Conservation (phyloP, 1,140 invertebrate genomes). For the Drosophila tani region DNA sequence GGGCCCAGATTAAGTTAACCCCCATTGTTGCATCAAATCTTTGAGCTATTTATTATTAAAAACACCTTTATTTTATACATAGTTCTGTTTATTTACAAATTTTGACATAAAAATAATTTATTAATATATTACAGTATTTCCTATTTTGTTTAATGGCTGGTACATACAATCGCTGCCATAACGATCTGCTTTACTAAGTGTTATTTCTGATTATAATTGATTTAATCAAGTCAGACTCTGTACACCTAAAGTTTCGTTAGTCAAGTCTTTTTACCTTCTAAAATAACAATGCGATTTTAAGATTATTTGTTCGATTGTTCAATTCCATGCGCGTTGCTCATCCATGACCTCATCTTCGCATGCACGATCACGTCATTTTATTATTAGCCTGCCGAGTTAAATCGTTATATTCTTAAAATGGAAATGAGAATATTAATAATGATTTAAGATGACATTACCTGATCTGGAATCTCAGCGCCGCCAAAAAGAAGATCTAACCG, state of each 20-base stretch:
- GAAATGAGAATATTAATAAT: background rate
- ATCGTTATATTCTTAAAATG: slow-evolving; percentile 4
- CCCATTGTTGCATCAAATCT: too few species aligned
- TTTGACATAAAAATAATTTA: slow-evolving; percentile 3
- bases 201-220: slow-evolving; percentile 8
- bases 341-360: slow-evolving; percentile 23
- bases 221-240: background rate
- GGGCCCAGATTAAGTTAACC: too few species aligned
- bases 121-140: slow-evolving; percentile 17
- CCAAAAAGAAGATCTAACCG: slow-evolving; percentile 37
- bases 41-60: background rate
- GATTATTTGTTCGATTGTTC: slow-evolving; percentile 18
- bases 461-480: background rate
- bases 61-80: background rate
- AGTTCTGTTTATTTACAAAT: background rate
- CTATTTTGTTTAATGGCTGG: slow-evolving; percentile 14
- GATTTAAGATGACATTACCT: slow-evolving; percentile 4
- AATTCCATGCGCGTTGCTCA: background rate
- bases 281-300: background rate
- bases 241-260: background rate
- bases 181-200: background rate
- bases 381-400: slow-evolving; percentile 20
- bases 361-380: slow-evolving; percentile 32
- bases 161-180: background rate
- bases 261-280: slow-evolving; percentile 1